Conservation (phyloP, 1,140 invertebrate genomes). For the Nasonia giraulti region DNA sequence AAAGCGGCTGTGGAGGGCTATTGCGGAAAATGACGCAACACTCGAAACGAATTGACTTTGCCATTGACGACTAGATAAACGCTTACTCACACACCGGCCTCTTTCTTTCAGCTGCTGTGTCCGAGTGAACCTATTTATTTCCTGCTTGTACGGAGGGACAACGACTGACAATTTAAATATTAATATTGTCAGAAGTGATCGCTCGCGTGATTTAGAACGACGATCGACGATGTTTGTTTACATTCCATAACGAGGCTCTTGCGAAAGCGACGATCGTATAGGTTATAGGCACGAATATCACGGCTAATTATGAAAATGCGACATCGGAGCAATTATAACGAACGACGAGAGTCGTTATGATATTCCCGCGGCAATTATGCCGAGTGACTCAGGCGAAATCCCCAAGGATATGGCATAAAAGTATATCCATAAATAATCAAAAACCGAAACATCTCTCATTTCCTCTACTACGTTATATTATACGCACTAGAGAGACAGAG, state of each 20-base stretch:
- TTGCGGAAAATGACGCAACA: constrained; percentile 46
- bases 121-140: neutral
- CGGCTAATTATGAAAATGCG: constrained; percentile 16
- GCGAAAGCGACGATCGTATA: neutral
- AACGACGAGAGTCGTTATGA: neutral
- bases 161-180: neutral
- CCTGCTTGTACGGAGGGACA: neutral
- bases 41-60: constrained; percentile 39
- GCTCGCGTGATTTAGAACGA: no score
- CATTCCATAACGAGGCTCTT: neutral
- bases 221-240: neutral
- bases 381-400: neutral
- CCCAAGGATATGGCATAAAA: neutral
- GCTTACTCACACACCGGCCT: neutral
- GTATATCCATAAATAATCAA: neutral
- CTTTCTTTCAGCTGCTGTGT: neutral
- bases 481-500: no score
- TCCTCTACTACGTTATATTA: no score
- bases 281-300: neutral
- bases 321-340: constrained; percentile 5
- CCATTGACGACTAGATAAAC: constrained; percentile 1
- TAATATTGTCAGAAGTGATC: no score
- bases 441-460: neutral
- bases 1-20: neutral
- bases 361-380: neutral